Evolutionary conservation across 2,888 invertebrate genomes (phyloP), one percentile per base, ranked within the genome.

Genomic region (Agonopterix heracliana): DNA sequence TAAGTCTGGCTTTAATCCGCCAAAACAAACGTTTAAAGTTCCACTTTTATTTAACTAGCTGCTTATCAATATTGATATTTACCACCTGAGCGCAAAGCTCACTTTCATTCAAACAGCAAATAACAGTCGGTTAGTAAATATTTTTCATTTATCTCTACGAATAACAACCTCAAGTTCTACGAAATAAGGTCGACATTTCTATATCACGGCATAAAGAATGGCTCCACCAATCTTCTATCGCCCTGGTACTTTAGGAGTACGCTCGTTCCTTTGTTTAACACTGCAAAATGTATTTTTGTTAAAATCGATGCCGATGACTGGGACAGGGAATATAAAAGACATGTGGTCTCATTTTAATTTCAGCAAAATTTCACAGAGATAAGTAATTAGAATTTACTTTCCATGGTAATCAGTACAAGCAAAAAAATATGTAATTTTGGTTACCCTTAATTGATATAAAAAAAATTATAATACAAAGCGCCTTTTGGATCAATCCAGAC

Each of bases 1-100:
- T 57, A 64, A 64, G 60, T 59, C 64, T 57, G 54, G 46, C 48
- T 50, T 58, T 59, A 59, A 57, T 58, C 59, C 56, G 51, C 41
- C 13, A n/a, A 38, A 38, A 38, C n/a, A 41, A 41, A 41, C 41
- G 41, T 12, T 41, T 41, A 11, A 12, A 41, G 41, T n/a, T 38
- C 38, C n/a, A 38, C 38, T 38, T n/a, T 38, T n/a, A n/a, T n/a
- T 9, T 38, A 9, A 38, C 38, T n/a, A 9, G n/a, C n/a, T n/a
- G n/a, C n/a, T 38, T 38, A 9, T 10, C 38, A 3, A 38, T 9
- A 38, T n/a, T 38, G 10, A 38, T n/a, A 38, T n/a, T 38, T 38
- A 38, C n/a, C 38, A 10, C n/a, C 5, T n/a, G n/a, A 38, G 10
- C 4, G n/a, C n/a, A 38, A 38, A 38, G 38, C n/a, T n/a, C n/a